Conservation (phyloP, 2,797 vertebrate genomes). For the Esox masquinongy region DNA sequence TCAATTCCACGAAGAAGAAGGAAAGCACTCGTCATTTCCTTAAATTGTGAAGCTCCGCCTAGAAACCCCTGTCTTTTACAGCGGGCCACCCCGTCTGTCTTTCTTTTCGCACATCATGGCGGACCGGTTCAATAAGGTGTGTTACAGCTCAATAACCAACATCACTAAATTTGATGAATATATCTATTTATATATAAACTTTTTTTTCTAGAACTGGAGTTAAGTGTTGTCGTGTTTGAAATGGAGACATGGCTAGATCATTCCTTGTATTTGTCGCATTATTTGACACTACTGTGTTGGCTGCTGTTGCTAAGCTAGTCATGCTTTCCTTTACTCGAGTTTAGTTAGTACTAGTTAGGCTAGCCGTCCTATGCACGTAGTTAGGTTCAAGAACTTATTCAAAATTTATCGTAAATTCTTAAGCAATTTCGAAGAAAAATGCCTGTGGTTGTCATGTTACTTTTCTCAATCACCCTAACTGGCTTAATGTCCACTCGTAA, state of each 20-base stretch:
- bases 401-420: not conserved
- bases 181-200: accelerated
- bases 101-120: slow-evolving; percentile 85
- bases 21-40: slow-evolving; percentile 34
- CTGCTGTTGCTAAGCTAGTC: not conserved
- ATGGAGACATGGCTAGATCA: not conserved
- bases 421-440: not conserved
- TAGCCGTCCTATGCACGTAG: not conserved
- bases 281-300: not conserved
- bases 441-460: not conserved
- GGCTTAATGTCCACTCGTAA: not conserved
- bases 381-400: not conserved
- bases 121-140: slow-evolving; percentile 85
- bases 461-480: not conserved
- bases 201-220: accelerated
- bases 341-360: not conserved
- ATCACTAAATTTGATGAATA: accelerated
- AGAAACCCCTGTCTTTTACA: slow-evolving; percentile 74
- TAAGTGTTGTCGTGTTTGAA: not conserved
- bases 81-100: slow-evolving; percentile 70
- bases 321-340: not conserved
- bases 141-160: slow-evolving; percentile 15
- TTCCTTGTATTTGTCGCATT: not conserved
- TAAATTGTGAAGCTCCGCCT: slow-evolving; percentile 52
- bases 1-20: slow-evolving; percentile 9